These are phyloP conservation scores for Nannoperca obscura DNA, from an alignment of 2,797 vertebrate genomes.

Conservation along the genomic window DNA sequence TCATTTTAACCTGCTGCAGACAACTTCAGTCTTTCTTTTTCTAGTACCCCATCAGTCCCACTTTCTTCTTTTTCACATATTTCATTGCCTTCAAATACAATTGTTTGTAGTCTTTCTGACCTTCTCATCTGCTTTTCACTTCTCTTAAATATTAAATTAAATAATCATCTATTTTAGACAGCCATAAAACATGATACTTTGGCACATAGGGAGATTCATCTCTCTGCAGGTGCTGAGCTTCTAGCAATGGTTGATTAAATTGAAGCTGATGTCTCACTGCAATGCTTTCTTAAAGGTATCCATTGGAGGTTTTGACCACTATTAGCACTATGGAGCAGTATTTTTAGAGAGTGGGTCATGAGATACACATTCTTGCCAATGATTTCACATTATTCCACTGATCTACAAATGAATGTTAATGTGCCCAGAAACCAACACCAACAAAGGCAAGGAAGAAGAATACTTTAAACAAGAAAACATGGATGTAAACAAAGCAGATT, in stretches of 20 bases:
- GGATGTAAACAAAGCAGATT: neutral
- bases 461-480: neutral
- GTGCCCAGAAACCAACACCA: neutral
- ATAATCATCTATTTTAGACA: slow-evolving; percentile 17
- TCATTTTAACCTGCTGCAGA: slow-evolving; percentile 65
- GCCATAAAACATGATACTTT: slow-evolving; percentile 18
- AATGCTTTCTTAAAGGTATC: slow-evolving; percentile 5
- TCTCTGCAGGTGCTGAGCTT: slow-evolving; percentile 35
- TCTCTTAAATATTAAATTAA: neutral
- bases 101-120: slow-evolving; percentile 15
- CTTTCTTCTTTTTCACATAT: slow-evolving; percentile 27
- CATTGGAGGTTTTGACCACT: neutral
- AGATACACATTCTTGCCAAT: neutral
- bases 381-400: slow-evolving; percentile 3
- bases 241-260: slow-evolving; percentile 41
- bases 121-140: slow-evolving; percentile 23
- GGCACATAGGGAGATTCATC: slow-evolving; percentile 5
- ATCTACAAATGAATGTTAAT: slow-evolving; percentile 13
- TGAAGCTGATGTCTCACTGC: slow-evolving; percentile 21
- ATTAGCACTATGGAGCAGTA: neutral
- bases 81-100: slow-evolving; percentile 24
- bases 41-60: slow-evolving; percentile 24
- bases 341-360: neutral
- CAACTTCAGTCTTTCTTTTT: slow-evolving; percentile 44
- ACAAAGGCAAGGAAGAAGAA: slow-evolving; percentile 1